Conservation (phyloP, 92 coral and sea anemone genomes). For the Desmophyllum pertusum region DNA sequence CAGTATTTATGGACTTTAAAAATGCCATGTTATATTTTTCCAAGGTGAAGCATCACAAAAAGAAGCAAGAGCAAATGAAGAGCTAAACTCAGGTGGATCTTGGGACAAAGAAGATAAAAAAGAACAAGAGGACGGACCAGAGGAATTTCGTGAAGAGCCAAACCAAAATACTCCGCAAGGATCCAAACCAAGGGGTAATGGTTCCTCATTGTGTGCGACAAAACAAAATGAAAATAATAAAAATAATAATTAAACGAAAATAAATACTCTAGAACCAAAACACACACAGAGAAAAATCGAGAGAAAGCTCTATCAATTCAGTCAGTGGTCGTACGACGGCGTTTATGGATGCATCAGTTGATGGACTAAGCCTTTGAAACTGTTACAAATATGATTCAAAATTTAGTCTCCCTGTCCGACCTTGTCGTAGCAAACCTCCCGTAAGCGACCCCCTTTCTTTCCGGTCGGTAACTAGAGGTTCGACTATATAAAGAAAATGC, state of each 20-base stretch:
- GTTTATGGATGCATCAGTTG: no score
- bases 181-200: background rate
- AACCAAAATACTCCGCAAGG: background rate
- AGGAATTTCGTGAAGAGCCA: background rate
- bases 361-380: no score
- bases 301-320: no score
- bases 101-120: background rate
- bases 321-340: no score
- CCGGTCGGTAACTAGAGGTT: no score
- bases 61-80: background rate
- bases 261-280: no score
- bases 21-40: background rate
- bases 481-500: no score
- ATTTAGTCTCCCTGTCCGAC: no score
- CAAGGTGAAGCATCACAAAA: background rate
- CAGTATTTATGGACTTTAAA: background rate
- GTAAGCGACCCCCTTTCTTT: no score
- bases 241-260: background rate
- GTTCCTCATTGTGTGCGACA: background rate
- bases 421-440: no score
- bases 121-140: background rate
- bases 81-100: background rate
- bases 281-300: no score
- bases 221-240: background rate
- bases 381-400: no score